Evolutionary conservation across 2,888 invertebrate species (phyloP).

Genomic region (Trimorus sp.): DNA sequence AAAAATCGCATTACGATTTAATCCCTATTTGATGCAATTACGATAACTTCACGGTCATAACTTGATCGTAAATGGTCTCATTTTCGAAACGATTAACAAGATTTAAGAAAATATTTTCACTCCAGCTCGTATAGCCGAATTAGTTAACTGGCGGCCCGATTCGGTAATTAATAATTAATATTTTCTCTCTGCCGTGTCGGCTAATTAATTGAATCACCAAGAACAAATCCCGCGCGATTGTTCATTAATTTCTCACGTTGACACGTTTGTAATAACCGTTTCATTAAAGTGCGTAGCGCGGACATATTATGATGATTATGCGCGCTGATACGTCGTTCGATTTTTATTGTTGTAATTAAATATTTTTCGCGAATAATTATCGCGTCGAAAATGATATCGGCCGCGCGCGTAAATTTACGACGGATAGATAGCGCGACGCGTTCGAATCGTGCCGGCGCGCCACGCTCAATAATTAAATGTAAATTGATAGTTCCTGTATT

Average conservation of each 20-base stretch:
- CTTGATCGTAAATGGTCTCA: too few relatives aligned
- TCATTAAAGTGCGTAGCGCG: slow-evolving; percentile 15
- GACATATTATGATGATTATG: slow-evolving; percentile 30
- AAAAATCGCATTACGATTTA: too few relatives aligned
- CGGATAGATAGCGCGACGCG: slow-evolving; percentile 30
- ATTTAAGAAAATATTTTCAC: too few relatives aligned
- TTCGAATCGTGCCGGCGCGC: slow-evolving; percentile 37
- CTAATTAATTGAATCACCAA: slow-evolving; percentile 22
- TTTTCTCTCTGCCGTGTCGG: background rate
- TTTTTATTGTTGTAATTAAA: slow-evolving; percentile 41
- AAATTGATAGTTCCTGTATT: slow-evolving; percentile 47
- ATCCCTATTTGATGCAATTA: too few relatives aligned
- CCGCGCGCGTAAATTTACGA: slow-evolving; percentile 43
- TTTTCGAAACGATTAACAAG: too few relatives aligned
- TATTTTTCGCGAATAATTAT: slow-evolving; percentile 47
- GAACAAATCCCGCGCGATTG: slow-evolving; percentile 12
- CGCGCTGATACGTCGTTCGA: background rate
- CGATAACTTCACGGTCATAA: too few relatives aligned
- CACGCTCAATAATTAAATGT: slow-evolving; percentile 52
- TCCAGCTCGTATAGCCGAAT: too few relatives aligned
- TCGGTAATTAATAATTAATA: too few relatives aligned
- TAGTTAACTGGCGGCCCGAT: too few relatives aligned
- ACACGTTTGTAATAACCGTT: slow-evolving; percentile 31
- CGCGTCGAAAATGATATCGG: slow-evolving; percentile 32
- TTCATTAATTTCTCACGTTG: slow-evolving; percentile 29